Evolutionary conservation across 2,888 invertebrate genomes (phyloP).

Genomic region (Stratiomys singularior): DNA sequence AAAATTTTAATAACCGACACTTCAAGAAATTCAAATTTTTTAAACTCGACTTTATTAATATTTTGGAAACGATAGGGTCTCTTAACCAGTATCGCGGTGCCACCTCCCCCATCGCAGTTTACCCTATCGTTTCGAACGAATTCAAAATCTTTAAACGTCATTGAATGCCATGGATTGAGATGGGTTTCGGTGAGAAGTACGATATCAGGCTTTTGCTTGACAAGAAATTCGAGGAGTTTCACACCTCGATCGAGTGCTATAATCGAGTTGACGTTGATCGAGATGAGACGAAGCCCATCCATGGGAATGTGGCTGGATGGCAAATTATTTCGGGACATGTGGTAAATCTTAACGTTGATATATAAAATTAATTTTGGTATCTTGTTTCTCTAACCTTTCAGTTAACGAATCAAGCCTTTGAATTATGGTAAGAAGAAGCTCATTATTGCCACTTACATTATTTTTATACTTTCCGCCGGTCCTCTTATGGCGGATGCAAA

Average conservation of each 20-base stretch:
- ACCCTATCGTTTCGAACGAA: conserved; percentile 4
- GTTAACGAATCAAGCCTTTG: not conserved
- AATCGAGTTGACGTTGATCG: conserved; percentile 1
- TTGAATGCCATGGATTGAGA: not conserved
- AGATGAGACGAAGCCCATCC: no score
- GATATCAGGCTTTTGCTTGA: not conserved
- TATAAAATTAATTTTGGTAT: not conserved
- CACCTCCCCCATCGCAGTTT: not conserved
- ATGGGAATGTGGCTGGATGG: not conserved
- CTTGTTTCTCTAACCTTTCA: not conserved
- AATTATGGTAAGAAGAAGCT: not conserved
- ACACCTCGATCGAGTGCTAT: not conserved
- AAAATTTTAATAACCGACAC: not conserved
- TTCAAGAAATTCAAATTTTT: conserved; percentile 5
- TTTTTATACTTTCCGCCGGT: not conserved
- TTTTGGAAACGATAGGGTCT: not conserved
- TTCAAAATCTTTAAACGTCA: not conserved
- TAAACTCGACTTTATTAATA: not conserved
- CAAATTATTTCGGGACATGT: no score
- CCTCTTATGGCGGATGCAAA: not conserved
- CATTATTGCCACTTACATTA: not conserved
- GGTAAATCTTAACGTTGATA: not conserved
- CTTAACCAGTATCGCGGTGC: not conserved
- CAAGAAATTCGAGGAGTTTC: not conserved
- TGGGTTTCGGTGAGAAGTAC: conserved; percentile 1